Base-by-base conservation (phyloP, 2,113 vertebrate genomes). In the Clupea harengus region DNA sequence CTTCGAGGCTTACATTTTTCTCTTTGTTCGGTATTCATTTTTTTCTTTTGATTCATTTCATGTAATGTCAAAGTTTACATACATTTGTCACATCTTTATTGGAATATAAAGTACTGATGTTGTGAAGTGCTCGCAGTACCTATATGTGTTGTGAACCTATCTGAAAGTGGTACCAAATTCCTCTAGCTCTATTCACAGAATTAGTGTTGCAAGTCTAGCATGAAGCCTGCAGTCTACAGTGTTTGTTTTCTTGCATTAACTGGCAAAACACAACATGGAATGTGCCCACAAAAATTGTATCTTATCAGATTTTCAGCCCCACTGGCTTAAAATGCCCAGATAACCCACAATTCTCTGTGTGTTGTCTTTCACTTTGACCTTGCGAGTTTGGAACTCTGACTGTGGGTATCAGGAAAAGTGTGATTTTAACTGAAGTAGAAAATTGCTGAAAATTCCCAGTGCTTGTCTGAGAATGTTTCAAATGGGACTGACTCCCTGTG, bases 401-500 rank as follows among this genome's bases (percentile, higher is more conserved):
- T 85, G 75, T 54, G 72, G 17, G 45, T 86, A 85, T 57, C 85
- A 45, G 84, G 81, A 90, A 89, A 89, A 60, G 85, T 72, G 60
- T 67, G 39, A 83, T 60, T 86, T 90, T 85, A 80, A 88, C 87
- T 85, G 72, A 1, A 82, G 50, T 81, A 91, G 87, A 88, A 93
- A 88, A 88, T 89, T 32, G 84, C 81, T 81, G 28, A 87, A 89
- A 87, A 89, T 88, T 89, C 86, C 86, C 45, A 84, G 78, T 32
- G 86, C 86, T 88, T 86, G 88, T 91, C 87, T 88, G 89, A 90
- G 89, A 87, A 87, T 72, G 86, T 80, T 89, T 93, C 81, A 89
- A 86, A 90, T 86, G 82, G 75, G 47, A 84, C 85, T 72, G 47
- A 84, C 85, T 72, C 49, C 89, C 85, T 49, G 45, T 88, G n/a